Percentiles rank a stretch among this genome's conserved stretches.
phyloP scores from a whole-genome alignment of 2,797 vertebrate genomes.

The Galaxias olidus region DNA sequence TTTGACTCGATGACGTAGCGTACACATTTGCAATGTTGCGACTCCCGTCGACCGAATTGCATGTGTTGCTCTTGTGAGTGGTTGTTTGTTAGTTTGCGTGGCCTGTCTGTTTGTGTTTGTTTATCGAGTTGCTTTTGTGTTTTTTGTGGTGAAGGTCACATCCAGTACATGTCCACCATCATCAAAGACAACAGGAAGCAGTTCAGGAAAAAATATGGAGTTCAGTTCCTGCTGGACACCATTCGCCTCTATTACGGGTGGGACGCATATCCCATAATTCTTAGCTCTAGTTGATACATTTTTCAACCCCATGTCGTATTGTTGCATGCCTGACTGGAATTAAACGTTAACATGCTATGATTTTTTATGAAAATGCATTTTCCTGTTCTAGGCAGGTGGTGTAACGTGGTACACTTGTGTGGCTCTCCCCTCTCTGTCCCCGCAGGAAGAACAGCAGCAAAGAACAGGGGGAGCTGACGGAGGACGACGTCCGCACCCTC shows the following conservation, averaged over 20 bases:
- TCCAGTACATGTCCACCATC: slow-evolving; percentile 96
- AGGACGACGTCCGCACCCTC: slow-evolving; percentile 89
- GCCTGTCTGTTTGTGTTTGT: not conserved
- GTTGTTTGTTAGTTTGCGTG: not conserved
- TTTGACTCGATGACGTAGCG: too few species aligned
- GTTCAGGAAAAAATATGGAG: slow-evolving; percentile 93
- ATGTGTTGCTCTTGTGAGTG: not conserved
- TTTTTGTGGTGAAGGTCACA: slow-evolving; percentile 81
- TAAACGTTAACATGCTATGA: not conserved
- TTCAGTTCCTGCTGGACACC: slow-evolving; percentile 93
- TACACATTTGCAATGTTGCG: too few species aligned
- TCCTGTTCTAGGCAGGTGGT: too few species aligned
- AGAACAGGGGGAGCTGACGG: slow-evolving; percentile 80
- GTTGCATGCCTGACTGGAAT: not conserved
- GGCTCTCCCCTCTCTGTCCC: too few species aligned
- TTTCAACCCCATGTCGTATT: not conserved
- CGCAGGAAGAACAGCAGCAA: slow-evolving; percentile 73
- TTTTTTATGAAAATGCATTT: too few species aligned
- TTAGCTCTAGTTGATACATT: not conserved
- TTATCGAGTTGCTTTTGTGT: not conserved
- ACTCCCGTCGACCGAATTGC: too few species aligned
- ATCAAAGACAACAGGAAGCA: slow-evolving; percentile 96
- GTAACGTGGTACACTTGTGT: too few species aligned
- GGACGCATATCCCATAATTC: slow-evolving; percentile 38
- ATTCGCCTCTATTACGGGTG: slow-evolving; percentile 94